Base-by-base conservation (phyloP, 2,888 invertebrate genomes). In the Dexiosoma caninum region DNA sequence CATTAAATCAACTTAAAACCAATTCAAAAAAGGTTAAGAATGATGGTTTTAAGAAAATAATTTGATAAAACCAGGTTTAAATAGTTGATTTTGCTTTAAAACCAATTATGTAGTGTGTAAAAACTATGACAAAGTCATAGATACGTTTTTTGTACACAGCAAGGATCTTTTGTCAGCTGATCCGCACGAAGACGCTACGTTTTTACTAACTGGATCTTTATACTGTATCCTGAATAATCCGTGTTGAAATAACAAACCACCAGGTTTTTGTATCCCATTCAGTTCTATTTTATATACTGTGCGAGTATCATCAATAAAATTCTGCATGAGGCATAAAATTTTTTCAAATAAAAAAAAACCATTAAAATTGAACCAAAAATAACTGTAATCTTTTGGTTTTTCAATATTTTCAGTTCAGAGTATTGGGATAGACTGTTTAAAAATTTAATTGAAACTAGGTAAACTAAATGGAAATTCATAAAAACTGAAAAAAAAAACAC, bases 381-480 rank as follows among this genome's bases (percentile, higher is more conserved):
- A 46, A 75, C 53, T 69, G 76, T 81, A 82, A 71, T 71, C 23
- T 67, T 16, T 77, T 75, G 79, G 74, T 76, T 83, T 82, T 75
- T 82, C 60, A 78, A 86, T 88, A 87, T 88, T 90, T 90, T 88
- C 90, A 90, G 90, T 90, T 90, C 90, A 86, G 90, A 90, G 86
- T 90, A 90, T 89, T 90, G 90, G 90, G 90, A 90, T 90, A 90
- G 89, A 90, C 90, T 90, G 89, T 89, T 90, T 89, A 90, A 89
- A 88, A 90, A 88, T 90, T 89, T 90, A 88, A 88, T 88, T 88
- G 90, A 90, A 89, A 89, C 89, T 90, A 90, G 90, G 90, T 90
- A 90, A 89, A 78, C 66, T 60, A 53, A 49, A 75, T 42, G 27
- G 64, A 67, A 60, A 37, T 49, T 72, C 51, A 46, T 60, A 66